These are phyloP conservation scores for Cyphomyrus discorhynchus DNA, from an alignment of 2,113 vertebrate genomes.

Conservation along the genomic window DNA sequence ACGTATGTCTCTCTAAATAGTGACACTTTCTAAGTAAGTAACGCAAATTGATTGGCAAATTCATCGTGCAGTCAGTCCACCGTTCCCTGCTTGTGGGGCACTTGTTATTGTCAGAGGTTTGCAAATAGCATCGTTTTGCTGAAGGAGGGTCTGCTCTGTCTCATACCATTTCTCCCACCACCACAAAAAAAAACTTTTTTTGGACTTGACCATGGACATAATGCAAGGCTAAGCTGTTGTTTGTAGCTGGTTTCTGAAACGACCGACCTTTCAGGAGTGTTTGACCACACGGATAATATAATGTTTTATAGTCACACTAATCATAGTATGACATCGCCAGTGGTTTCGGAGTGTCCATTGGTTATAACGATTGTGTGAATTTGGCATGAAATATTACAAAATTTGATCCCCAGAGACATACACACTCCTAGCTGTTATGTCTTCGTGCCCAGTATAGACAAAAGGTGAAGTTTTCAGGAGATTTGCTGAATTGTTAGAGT, in stretches of 20 bases:
- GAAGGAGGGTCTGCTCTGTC: constrained; percentile 27
- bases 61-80: background rate
- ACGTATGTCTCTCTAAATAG: background rate
- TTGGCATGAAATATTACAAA: background rate
- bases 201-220: constrained; percentile 50
- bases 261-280: constrained; percentile 28
- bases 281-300: constrained; percentile 31
- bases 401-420: background rate
- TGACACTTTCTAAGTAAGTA: background rate
- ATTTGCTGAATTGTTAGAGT: background rate
- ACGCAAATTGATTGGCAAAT: background rate
- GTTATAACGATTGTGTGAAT: background rate
- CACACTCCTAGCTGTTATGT: background rate
- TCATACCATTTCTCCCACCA: constrained; percentile 47
- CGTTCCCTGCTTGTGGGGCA: constrained; percentile 25
- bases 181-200: constrained; percentile 37
- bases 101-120: constrained; percentile 38
- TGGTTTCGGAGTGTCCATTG: background rate
- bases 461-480: background rate
- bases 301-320: constrained; percentile 29
- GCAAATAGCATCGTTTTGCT: constrained; percentile 19
- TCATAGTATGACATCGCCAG: constrained; percentile 18
- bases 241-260: constrained; percentile 43
- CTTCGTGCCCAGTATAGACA: background rate
- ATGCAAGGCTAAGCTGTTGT: constrained; percentile 48